Percentiles rank a stretch among this genome's conserved stretches.
These are phyloP conservation scores for Coreius guichenoti DNA, from an alignment of 2,797 vertebrate species.

Conservation along the genomic window DNA sequence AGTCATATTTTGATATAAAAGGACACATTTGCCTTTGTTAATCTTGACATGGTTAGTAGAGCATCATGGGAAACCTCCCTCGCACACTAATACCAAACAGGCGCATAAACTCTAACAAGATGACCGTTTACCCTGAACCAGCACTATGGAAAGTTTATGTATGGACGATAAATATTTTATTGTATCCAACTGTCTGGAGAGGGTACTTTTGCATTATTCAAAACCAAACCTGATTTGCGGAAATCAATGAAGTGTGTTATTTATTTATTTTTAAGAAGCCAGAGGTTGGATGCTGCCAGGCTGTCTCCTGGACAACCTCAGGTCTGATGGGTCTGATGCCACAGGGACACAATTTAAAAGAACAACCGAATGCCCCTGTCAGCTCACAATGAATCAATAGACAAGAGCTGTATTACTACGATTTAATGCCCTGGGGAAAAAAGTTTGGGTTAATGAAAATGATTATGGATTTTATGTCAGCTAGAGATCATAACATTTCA, in stretches of 20 bases:
- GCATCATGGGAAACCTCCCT: constrained; percentile 16
- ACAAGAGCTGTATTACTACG: neutral
- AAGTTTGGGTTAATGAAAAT: constrained; percentile 13
- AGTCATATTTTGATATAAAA: constrained; percentile 13
- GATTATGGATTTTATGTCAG: neutral
- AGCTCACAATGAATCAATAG: constrained; percentile 4
- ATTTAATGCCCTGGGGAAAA: neutral
- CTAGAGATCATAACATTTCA: constrained; percentile 20
- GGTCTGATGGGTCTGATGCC: neutral
- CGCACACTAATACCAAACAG: constrained; percentile 34
- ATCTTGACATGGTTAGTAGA: neutral
- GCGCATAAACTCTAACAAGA: constrained; percentile 32
- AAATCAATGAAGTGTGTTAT: constrained; percentile 58
- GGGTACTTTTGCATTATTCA: constrained; percentile 62
- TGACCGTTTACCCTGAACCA: constrained; percentile 54
- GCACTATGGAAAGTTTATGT: constrained; percentile 54
- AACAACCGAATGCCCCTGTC: neutral
- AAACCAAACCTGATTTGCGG: constrained; percentile 51
- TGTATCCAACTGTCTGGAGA: constrained; percentile 42
- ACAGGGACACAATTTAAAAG: neutral
- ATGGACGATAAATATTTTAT: constrained; percentile 61
- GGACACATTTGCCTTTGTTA: neutral
- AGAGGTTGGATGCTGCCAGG: constrained; percentile 5
- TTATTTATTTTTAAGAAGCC: constrained; percentile 47
- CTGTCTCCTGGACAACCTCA: constrained; percentile 12